Evolutionary conservation across 2,113 vertebrate species (phyloP).

Genomic region (Haemorhous mexicanus): DNA sequence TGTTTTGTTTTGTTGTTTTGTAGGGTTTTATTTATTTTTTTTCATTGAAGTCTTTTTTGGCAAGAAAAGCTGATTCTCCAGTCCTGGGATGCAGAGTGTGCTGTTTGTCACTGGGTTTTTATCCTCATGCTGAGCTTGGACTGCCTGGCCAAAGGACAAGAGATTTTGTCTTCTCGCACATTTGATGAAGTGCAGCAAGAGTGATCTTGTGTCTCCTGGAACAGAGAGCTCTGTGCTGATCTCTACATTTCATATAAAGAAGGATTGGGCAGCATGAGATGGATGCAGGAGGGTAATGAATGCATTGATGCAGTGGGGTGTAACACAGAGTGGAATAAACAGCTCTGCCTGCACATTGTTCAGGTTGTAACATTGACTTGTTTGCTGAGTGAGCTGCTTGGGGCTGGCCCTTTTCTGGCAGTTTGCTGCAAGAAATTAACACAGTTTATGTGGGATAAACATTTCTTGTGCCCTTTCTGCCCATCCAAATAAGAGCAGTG

Average conservation of each 20-base stretch:
- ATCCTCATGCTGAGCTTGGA: fast-evolving
- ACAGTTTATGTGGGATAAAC: background rate
- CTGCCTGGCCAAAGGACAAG: background rate
- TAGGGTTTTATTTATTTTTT: background rate
- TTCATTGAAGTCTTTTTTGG: background rate
- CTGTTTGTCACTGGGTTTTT: background rate
- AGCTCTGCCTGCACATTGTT: background rate
- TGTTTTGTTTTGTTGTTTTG: background rate
- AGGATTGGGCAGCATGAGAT: background rate
- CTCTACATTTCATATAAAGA: background rate
- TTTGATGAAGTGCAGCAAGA: background rate
- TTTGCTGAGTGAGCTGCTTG: background rate
- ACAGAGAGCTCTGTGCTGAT: background rate
- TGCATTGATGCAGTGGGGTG: background rate
- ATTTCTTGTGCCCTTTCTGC: background rate
- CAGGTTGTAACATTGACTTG: background rate
- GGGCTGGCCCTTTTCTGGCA: background rate
- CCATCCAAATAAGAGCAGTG: background rate
- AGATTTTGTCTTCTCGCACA: background rate
- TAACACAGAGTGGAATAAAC: background rate
- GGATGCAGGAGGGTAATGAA: background rate
- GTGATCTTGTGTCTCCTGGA: background rate
- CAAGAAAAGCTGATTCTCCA: background rate
- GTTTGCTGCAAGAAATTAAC: background rate
- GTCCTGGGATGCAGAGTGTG: fast-evolving